Evolutionary conservation across 2,888 invertebrate species (phyloP).

Genomic region (Meganola albula): DNA sequence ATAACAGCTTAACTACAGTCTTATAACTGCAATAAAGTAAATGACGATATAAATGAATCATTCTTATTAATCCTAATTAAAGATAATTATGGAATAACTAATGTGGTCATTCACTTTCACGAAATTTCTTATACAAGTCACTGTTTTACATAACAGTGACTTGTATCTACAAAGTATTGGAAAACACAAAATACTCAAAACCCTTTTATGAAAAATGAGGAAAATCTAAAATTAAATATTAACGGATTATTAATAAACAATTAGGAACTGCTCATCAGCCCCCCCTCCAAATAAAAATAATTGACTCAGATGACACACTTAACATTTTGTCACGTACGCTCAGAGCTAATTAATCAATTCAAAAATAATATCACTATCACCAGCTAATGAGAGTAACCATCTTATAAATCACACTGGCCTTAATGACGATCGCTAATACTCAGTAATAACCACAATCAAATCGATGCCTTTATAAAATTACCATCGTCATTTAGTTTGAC

Average conservation of each 20-base stretch:
- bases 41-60: no score
- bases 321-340: conserved; percentile 60
- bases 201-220: conserved; percentile 48
- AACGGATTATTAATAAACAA: conserved; percentile 45
- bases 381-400: conserved; percentile 49
- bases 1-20: no score
- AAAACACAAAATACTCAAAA: conserved; percentile 6
- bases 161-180: no score
- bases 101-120: no score
- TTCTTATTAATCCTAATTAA: no score
- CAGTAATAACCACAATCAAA: conserved; percentile 42
- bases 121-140: no score
- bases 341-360: conserved; percentile 31
- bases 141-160: no score
- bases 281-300: conserved; percentile 34
- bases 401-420: conserved; percentile 48
- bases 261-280: conserved; percentile 40
- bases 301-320: conserved; percentile 51
- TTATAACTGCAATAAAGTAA: no score
- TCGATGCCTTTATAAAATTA: conserved; percentile 33
- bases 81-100: no score
- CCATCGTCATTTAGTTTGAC: conserved; percentile 33
- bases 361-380: conserved; percentile 39
- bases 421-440: conserved; percentile 50
- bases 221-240: conserved; percentile 48